These are phyloP conservation scores for Abrostola tripartita DNA, from an alignment of 2,888 invertebrate species.

Conservation along the genomic window DNA sequence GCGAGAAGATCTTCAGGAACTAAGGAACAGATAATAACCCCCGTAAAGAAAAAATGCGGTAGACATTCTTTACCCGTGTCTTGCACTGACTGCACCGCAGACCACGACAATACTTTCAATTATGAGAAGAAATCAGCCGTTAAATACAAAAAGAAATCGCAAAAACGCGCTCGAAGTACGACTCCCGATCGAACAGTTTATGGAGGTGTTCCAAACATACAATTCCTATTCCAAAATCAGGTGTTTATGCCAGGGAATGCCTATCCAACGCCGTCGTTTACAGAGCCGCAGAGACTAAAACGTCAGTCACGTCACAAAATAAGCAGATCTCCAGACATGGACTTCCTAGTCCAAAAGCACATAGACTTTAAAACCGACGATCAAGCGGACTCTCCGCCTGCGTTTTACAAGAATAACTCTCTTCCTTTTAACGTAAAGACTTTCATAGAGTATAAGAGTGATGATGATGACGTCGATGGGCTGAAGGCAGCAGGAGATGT, in stretches of 20 bases:
- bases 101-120: conserved; percentile 79
- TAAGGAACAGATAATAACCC: conserved; percentile 70
- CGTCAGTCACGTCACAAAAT: conserved; percentile 59
- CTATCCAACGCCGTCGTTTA: conserved; percentile 67
- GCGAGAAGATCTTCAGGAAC: conserved; percentile 77
- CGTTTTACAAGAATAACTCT: conserved; percentile 78
- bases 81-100: conserved; percentile 78
- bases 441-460: conserved; percentile 67
- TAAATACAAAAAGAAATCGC: conserved; percentile 78
- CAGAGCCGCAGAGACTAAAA: conserved; percentile 71
- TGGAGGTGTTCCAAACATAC: conserved; percentile 79
- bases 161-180: conserved; percentile 70
- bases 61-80: conserved; percentile 80
- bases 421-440: conserved; percentile 73
- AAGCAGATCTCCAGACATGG: conserved; percentile 67
- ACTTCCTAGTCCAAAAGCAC: conserved; percentile 72
- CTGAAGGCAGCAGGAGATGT: conserved; percentile 60
- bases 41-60: conserved; percentile 79
- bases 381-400: conserved; percentile 68
- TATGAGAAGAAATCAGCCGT: conserved; percentile 82
- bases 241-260: conserved; percentile 84
- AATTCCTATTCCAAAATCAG: conserved; percentile 85
- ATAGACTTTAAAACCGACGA: conserved; percentile 77
- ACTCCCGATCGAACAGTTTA: conserved; percentile 66
- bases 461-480: conserved; percentile 72